Evolutionary conservation across 2,113 vertebrate genomes (phyloP).

Genomic region (Limanda limanda): DNA sequence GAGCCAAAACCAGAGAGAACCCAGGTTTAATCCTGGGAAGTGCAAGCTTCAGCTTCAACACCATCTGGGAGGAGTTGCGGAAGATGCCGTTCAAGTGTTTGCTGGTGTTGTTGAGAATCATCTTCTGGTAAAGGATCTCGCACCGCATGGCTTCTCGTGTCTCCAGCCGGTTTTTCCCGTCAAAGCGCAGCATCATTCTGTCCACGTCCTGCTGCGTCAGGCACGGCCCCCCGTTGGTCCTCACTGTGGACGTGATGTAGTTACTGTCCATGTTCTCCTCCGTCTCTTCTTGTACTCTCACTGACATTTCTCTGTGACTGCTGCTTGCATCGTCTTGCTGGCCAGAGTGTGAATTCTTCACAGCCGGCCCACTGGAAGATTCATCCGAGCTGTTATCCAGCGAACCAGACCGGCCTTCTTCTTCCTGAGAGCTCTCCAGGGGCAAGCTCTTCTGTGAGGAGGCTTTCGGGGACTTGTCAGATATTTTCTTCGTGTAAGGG

Average conservation of each 20-base stretch:
- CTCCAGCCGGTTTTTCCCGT: slow-evolving; percentile 57
- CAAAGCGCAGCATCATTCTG: slow-evolving; percentile 71
- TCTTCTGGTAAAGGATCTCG: slow-evolving; percentile 80
- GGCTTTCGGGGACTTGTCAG: slow-evolving; percentile 18
- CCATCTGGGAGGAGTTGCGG: slow-evolving; percentile 59
- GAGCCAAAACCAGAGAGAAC: slow-evolving; percentile 64
- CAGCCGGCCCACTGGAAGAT: background rate
- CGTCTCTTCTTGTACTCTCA: background rate
- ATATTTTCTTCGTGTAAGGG: slow-evolving; percentile 41
- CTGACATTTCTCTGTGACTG: background rate
- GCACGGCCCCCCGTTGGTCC: slow-evolving; percentile 79
- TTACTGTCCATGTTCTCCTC: slow-evolving; percentile 62
- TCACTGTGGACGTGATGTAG: slow-evolving; percentile 66
- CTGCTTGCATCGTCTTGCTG: background rate
- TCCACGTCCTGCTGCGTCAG: slow-evolving; percentile 78
- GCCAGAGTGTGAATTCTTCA: background rate
- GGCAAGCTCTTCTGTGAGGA: background rate
- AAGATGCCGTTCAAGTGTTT: slow-evolving; percentile 47
- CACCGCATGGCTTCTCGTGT: slow-evolving; percentile 75
- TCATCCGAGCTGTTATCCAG: slow-evolving; percentile 29
- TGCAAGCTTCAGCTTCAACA: slow-evolving; percentile 71
- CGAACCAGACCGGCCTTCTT: background rate
- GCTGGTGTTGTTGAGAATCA: slow-evolving; percentile 70
- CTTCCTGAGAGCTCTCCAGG: slow-evolving; percentile 49
- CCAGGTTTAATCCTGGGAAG: slow-evolving; percentile 73